Evolutionary conservation across 2,797 vertebrate species (phyloP), one percentile per base, ranked within the genome.

Genomic region (Oreochromis grahami): DNA sequence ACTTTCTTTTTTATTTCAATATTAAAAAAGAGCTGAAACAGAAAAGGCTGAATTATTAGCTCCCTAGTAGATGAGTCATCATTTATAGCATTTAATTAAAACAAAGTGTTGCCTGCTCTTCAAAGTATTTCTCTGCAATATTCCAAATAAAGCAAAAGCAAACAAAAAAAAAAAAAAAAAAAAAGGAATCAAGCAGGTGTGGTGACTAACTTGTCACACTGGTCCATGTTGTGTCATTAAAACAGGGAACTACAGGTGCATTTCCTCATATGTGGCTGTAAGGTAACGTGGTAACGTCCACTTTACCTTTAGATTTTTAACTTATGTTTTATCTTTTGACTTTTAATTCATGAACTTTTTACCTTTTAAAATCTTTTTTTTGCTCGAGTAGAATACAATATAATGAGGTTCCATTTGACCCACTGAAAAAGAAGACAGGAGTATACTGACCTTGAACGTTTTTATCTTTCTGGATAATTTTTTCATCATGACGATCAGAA

Each of bases 261-360:
- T 52, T 52, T 21, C 9, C 8, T 52, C 2, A 0, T 5, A n/a
- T 10, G 50, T 52, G n/a, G n/a, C n/a, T 0, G 0, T 51, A 53
- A 53, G 51, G 51, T 21, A 21, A 52, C 0, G 2, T n/a, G 48
- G 48, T 51, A 51, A 51, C 8, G 0, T 51, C 3, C 48, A n/a
- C 48, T 52, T 52, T 52, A 52, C 2, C n/a, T 53, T 53, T 12
- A 24, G 19, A 51, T 51, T 51, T 51, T 19, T 5, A n/a, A 50
- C 5, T 51, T 51, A 5, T 11, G 51, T 24, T 53, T 53, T 12
- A 21, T 53, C 3, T 53, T 52, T n/a, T 21, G 51, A 52, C 11
- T 52, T 21, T 48, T 21, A 52, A 12, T 11, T 52, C n/a, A 21
- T 52, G 5, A 52, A 21, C 9, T 11, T 21, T 52, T 52, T 11